Conservation (phyloP, 2,113 vertebrate genomes). For the Pituophis catenifer region DNA sequence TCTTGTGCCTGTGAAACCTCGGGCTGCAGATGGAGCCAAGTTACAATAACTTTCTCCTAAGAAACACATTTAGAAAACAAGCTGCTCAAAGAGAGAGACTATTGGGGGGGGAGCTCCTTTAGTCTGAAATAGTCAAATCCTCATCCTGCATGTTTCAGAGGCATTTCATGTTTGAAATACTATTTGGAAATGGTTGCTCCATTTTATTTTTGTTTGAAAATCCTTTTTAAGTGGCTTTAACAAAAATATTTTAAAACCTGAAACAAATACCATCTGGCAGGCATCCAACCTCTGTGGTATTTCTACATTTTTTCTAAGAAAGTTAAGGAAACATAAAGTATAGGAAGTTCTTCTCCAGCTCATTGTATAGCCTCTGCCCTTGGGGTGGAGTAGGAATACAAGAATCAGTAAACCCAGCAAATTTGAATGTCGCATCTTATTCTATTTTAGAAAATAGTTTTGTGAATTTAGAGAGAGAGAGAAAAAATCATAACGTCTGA, state of each 20-base stretch:
- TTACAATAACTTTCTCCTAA: slow-evolving; percentile 10
- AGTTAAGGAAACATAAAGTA: background rate
- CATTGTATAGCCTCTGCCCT: background rate
- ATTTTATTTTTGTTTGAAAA: background rate
- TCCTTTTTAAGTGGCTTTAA: background rate
- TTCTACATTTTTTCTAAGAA: background rate
- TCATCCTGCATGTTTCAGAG: background rate
- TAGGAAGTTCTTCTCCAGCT: background rate
- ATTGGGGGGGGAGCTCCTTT: background rate
- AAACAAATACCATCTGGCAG: background rate
- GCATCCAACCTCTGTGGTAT: background rate
- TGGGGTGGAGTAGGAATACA: background rate
- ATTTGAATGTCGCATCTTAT: background rate
- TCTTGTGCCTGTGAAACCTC: slow-evolving; percentile 34
- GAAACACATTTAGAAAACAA: slow-evolving; percentile 23
- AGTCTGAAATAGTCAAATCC: background rate
- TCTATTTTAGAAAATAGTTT: background rate
- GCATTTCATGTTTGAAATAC: background rate
- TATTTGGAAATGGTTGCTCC: background rate
- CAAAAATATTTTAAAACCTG: background rate
- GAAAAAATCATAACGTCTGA: background rate
- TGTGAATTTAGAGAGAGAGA: background rate
- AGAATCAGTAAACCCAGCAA: background rate
- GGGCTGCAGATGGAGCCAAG: slow-evolving; percentile 20
- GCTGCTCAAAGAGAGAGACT: rapidly evolving